phyloP scores from a whole-genome alignment of 2,888 invertebrate species.

The Nasonovia ribisnigri region DNA sequence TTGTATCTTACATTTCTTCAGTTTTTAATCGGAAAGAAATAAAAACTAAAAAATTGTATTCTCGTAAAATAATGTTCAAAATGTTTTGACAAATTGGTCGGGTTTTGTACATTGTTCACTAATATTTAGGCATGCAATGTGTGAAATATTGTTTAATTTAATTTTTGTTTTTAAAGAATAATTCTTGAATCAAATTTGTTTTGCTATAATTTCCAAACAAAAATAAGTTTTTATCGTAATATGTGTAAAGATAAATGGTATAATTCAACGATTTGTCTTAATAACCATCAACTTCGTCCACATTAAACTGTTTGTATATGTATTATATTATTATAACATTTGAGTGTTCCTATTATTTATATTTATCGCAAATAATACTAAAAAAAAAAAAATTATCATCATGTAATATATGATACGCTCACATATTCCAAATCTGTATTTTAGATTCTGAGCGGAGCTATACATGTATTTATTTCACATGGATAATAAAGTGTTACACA shows the following conservation, averaged over 20 bases:
- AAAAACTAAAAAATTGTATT: background rate
- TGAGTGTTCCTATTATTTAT: background rate
- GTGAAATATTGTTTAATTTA: background rate
- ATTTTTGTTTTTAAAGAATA: background rate
- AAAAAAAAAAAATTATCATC: background rate
- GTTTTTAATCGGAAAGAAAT: background rate
- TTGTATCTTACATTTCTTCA: background rate
- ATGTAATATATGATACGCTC: no score
- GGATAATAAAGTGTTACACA: no score
- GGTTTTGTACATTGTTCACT: background rate
- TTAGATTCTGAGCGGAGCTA: background rate
- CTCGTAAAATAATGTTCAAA: background rate
- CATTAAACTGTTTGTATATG: background rate
- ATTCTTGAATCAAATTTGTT: background rate
- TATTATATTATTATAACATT: background rate
- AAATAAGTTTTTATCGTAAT: background rate
- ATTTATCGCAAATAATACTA: background rate
- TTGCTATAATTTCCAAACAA: background rate
- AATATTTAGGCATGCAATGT: background rate
- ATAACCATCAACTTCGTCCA: background rate
- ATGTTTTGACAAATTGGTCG: background rate
- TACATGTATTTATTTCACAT: no score
- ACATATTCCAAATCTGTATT: background rate
- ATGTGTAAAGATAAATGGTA: background rate
- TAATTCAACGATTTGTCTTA: background rate